Percentiles rank a stretch among this genome's conserved stretches.
These are phyloP conservation scores for Brachypteracias leptosomus DNA, from an alignment of 2,113 vertebrate species.

Conservation along the genomic window DNA sequence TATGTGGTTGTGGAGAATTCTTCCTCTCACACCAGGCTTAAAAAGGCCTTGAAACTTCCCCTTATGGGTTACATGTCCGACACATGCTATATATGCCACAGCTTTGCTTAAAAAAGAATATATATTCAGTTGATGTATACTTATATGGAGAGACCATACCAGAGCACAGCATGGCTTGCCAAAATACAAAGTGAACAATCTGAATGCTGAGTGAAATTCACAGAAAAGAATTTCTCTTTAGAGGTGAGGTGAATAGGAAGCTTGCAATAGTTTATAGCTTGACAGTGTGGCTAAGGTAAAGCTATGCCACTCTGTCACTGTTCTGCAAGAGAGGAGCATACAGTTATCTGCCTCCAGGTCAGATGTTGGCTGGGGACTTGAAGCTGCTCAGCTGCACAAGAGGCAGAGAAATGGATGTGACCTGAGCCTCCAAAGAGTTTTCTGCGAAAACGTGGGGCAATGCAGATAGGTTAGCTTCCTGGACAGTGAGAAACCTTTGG, in stretches of 20 bases:
- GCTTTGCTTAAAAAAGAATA: background rate
- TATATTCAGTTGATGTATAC: background rate
- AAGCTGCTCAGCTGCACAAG: background rate
- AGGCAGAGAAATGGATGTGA: background rate
- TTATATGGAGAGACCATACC: accelerated
- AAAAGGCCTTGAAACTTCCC: background rate
- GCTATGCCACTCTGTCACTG: background rate
- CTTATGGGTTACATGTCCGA: background rate
- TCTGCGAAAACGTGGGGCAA: background rate
- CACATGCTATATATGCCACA: background rate
- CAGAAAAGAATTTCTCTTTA: background rate
- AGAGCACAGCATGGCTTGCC: background rate
- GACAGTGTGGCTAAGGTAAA: background rate
- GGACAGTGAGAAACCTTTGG: background rate
- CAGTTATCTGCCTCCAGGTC: too few relatives aligned
- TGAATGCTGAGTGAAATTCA: background rate
- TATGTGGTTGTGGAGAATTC: background rate
- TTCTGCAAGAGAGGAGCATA: background rate
- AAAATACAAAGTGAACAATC: background rate
- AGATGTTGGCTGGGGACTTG: accelerated
- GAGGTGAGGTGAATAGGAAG: background rate
- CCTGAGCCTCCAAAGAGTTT: background rate
- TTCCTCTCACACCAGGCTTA: background rate
- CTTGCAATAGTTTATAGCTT: background rate
- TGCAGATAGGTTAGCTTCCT: background rate